Base-by-base conservation (phyloP, 2,113 vertebrate genomes). In the Pachycephala philippinensis region DNA sequence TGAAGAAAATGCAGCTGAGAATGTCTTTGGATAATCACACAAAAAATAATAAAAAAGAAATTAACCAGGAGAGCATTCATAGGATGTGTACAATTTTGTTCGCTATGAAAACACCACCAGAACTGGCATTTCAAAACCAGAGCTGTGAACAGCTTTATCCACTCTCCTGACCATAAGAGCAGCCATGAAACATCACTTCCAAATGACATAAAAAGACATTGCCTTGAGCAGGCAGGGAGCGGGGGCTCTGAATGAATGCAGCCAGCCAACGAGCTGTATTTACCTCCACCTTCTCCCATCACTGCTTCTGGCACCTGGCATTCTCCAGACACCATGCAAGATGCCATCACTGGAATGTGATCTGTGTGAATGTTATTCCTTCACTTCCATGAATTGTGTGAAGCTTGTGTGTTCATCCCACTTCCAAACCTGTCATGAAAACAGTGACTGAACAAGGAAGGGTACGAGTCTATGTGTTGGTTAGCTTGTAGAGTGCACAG, bases 1-100 rank as follows among this genome's bases (percentile, higher is more conserved):
- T 35, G 40, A 87, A 81, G 21, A 17, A 90, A 89, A 71, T 37
- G 33, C 14, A 52, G 5, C 17, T 68, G 30, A 60, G 26, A 87
- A 71, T 52, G 8, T 35, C 20, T 89, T 87, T 75, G 31, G 35
- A 71, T 22, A 63, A 13, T 27, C 20, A 78, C 8, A 49, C 20
- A 11, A 47, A 74, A n/a, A 16, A 21, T 16, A 23, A 35, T 28
- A 24, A 72, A 13, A 28, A 9, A 50, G 2, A 31, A 76, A 47
- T 1, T 1, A 71, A 50, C 4, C 4, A 37, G 16, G 14, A 39
- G 5, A 88, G 0, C 6, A 47, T 33, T 71, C 18, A 26, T 28
- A 59, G 9, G 7, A 54, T 35, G 2, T 24, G 10, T 39, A 23
- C 28, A 56, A 9, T 75, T 84, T 81, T 72, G 5, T 3, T 35